These are phyloP conservation scores for Popillia japonica DNA, from an alignment of 1,140 invertebrate species.

Conservation along the genomic window DNA sequence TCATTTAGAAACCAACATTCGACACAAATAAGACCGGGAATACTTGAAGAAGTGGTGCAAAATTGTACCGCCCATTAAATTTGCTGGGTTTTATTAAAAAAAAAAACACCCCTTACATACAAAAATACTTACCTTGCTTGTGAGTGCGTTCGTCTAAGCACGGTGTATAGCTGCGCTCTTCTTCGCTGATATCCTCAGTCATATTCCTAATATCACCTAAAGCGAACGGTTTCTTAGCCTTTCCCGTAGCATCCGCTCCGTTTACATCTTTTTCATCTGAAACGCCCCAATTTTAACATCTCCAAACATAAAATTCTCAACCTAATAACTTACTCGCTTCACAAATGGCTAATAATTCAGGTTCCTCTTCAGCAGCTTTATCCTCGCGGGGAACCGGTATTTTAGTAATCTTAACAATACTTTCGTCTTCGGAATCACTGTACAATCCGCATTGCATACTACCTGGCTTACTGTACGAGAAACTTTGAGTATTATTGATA, in stretches of 20 bases:
- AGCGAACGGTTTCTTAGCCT: slow-evolving; percentile 46
- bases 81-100: too few species aligned
- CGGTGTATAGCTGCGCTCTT: slow-evolving; percentile 72
- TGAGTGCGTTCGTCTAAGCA: slow-evolving; percentile 66
- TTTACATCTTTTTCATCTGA: background rate
- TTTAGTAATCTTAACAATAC: slow-evolving; percentile 46
- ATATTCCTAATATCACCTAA: slow-evolving; percentile 61
- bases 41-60: too few species aligned
- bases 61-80: too few species aligned
- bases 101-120: too few species aligned
- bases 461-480: background rate
- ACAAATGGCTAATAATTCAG: background rate
- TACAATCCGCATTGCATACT: slow-evolving; percentile 49
- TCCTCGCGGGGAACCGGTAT: slow-evolving; percentile 36
- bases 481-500: slow-evolving; percentile 14
- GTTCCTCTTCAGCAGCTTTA: background rate
- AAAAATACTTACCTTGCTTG: slow-evolving; percentile 30
- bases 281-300: too few species aligned
- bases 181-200: slow-evolving; percentile 69
- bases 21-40: too few species aligned
- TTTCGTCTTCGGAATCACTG: slow-evolving; percentile 58
- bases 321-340: background rate
- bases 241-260: background rate
- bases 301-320: background rate
- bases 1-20: too few species aligned